Evolutionary conservation across 53 echinoderm and acorn worm species (phyloP), one percentile per base, ranked within the genome.

Genomic region (Luidia sarsii): DNA sequence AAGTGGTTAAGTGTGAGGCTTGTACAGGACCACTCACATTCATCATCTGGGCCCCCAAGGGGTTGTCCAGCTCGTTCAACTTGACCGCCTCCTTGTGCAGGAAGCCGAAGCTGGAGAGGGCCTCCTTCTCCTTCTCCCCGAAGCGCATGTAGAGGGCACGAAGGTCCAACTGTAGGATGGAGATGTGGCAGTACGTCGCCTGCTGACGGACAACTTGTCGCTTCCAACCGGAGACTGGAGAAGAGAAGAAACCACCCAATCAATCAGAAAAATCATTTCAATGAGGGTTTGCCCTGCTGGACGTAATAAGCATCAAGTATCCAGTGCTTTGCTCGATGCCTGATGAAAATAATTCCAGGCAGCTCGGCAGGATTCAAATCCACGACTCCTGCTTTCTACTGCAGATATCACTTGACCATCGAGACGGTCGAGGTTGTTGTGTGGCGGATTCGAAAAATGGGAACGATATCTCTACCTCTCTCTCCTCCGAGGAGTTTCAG

Each of bases 101-200:
- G 85, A 95, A 95, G 67, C 92, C 92, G 36, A 95, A 95, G 34
- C 87, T 92, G 0, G 95, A 84, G n/a, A 95, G 83, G n/a, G 95
- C 95, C 50, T 95, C 89, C 50, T 89, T 87, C 41, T 95, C 95
- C 48, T 83, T 84, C 48, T 95, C 92, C 7, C 88, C 92, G 54
- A 87, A 95, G 57, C 95, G 80, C 59, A 79, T 95, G 82, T 88
- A 95, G 70, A 92, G 72, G 19, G 87, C 84, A 57, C 67, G 87
- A 39, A 95, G 53, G 48, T 95, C 92, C 53, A 95, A 67, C 31
- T 95, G 87, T 63, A 95, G 59, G 39, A 95, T 86, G 46, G 95
- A 95, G 21, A 92, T 89, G 10, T 92, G 79, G 56, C 89, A 92
- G 61, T 95, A 92, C 2, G 84, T 79, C 34, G 83, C 82, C 43